Evolutionary conservation across 2,797 vertebrate genomes (phyloP).

Genomic region (Acanthornis magna): DNA sequence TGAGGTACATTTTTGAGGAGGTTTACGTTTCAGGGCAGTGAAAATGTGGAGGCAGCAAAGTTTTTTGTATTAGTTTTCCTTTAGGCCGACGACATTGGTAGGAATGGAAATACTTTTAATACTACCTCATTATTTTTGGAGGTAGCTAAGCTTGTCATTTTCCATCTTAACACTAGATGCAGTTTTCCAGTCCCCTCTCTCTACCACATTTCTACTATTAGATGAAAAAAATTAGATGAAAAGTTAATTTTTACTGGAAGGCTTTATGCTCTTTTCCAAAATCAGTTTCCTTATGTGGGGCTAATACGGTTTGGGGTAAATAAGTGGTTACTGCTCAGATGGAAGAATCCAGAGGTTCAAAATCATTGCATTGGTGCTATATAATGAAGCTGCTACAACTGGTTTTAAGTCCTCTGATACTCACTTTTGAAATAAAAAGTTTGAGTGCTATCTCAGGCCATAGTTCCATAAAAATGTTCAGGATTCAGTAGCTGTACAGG

Average conservation of each 20-base stretch:
- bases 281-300: not conserved
- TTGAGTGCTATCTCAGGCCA: not conserved
- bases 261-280: not conserved
- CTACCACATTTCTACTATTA: not conserved
- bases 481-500: not conserved
- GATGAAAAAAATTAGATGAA: not conserved
- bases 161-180: not conserved
- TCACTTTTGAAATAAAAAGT: not conserved
- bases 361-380: not conserved
- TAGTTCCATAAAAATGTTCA: not conserved
- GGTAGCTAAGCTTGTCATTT: slow-evolving; percentile 16
- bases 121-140: slow-evolving; percentile 8
- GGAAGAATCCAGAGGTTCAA: not conserved
- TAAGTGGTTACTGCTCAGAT: not conserved
- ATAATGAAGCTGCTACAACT: not conserved
- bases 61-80: slow-evolving; percentile 29
- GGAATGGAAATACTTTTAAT: slow-evolving; percentile 42
- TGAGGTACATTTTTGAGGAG: not conserved
- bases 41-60: not conserved
- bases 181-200: slow-evolving; percentile 44
- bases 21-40: not conserved
- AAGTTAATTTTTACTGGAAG: not conserved
- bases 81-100: not conserved
- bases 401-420: not conserved
- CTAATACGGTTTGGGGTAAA: not conserved